Percentiles rank a stretch among this genome's conserved stretches.
Conservation (phyloP, 1,140 invertebrate species). For the Ctenoplectra terminalis region DNA sequence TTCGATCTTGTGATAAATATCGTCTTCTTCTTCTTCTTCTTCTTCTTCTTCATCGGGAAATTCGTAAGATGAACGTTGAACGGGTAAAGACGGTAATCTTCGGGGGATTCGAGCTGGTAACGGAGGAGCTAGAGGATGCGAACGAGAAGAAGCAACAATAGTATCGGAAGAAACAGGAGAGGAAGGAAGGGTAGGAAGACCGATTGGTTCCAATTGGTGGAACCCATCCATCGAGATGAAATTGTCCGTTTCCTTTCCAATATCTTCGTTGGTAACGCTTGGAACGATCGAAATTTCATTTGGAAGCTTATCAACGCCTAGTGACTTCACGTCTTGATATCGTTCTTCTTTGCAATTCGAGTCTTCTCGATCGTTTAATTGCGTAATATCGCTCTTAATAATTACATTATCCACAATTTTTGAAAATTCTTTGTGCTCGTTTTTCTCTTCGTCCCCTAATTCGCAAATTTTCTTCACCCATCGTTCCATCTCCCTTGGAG, state of each 20-base stretch:
- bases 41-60: slow-evolving; percentile 74
- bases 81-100: slow-evolving; percentile 74
- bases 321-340: slow-evolving; percentile 11
- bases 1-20: slow-evolving; percentile 79
- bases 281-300: not conserved
- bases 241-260: not conserved
- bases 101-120: slow-evolving; percentile 71
- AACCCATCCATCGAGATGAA: not conserved
- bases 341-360: not conserved
- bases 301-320: not conserved
- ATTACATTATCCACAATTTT: not conserved
- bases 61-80: slow-evolving; percentile 47
- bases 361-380: not conserved
- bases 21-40: slow-evolving; percentile 76
- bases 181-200: too few species aligned
- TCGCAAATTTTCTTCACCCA: slow-evolving; percentile 74
- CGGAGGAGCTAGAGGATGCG: slow-evolving; percentile 44
- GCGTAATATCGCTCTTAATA: not conserved
- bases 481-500: slow-evolving; percentile 75
- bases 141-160: not conserved
- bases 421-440: not conserved
- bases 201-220: not conserved
- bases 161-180: not conserved
- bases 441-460: not conserved
- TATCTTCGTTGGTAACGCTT: not conserved